Evolutionary conservation across 2,113 vertebrate species (phyloP).

Genomic region (Poicephalus gulielmi): DNA sequence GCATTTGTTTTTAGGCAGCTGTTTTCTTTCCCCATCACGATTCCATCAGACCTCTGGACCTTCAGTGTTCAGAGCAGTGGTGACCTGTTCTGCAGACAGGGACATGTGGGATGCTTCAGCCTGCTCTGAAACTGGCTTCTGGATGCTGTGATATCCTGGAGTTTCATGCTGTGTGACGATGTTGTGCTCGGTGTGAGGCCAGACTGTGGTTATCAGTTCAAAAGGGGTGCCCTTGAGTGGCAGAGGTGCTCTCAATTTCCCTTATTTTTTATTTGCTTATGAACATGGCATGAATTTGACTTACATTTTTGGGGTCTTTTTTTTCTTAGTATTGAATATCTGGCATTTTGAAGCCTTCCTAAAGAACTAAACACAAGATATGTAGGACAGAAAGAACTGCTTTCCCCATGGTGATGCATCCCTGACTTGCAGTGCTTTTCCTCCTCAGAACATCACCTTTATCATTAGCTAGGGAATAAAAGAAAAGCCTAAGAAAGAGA

Average conservation of each 20-base stretch:
- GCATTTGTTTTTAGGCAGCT: not conserved
- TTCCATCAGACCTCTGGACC: not conserved
- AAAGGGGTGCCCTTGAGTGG: not conserved
- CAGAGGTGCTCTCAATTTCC: not conserved
- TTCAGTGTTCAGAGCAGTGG: not conserved
- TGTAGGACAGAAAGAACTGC: not conserved
- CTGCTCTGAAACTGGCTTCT: not conserved
- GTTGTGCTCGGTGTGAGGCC: rapidly evolving
- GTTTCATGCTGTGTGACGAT: rapidly evolving
- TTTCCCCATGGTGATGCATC: not conserved
- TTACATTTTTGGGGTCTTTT: not conserved
- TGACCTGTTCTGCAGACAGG: not conserved
- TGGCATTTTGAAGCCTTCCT: not conserved
- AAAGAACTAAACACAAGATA: not conserved
- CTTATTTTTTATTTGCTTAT: not conserved
- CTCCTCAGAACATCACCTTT: not conserved
- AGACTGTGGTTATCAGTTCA: not conserved
- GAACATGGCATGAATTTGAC: not conserved
- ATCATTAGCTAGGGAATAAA: not conserved
- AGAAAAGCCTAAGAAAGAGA: not conserved
- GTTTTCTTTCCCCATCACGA: not conserved
- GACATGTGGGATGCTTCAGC: not conserved
- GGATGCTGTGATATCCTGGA: not conserved
- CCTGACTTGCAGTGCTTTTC: rapidly evolving
- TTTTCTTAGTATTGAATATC: not conserved